Evolutionary conservation across 2,113 vertebrate species (phyloP).

Genomic region (Heterotilapia buettikoferi): DNA sequence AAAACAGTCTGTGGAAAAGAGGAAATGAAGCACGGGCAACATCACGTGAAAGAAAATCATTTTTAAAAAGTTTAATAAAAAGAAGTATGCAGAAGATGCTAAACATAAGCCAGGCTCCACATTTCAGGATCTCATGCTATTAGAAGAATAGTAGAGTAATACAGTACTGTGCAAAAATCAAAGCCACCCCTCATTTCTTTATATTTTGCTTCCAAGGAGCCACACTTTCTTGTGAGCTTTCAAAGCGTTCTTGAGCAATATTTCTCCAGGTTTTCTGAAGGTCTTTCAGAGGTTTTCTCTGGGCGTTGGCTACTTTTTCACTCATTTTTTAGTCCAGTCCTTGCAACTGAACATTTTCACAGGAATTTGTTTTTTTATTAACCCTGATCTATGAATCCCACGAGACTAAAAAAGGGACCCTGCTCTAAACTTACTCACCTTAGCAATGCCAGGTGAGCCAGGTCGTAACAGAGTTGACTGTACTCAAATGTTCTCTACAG

Average conservation of each 20-base stretch:
- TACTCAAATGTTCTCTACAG: not conserved
- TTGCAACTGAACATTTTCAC: not conserved
- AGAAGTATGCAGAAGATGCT: not conserved
- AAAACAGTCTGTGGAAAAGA: not conserved
- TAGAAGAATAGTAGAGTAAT: not conserved
- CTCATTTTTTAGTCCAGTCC: not conserved
- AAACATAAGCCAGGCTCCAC: not conserved
- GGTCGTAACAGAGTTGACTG: not conserved
- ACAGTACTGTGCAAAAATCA: not conserved
- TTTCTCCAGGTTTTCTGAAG: too few relatives aligned
- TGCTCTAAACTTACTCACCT: not conserved
- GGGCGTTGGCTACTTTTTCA: not conserved
- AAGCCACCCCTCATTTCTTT: not conserved
- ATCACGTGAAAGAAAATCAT: not conserved
- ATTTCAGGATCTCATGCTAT: not conserved
- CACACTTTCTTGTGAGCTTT: not conserved
- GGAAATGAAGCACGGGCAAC: not conserved
- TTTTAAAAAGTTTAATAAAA: not conserved
- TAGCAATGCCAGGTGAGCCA: not conserved
- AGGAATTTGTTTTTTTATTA: not conserved
- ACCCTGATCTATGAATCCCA: not conserved
- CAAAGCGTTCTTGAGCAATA: too few relatives aligned
- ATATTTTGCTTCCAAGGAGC: not conserved
- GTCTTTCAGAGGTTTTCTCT: not conserved
- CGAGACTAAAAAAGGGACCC: not conserved